Evolutionary conservation across 2,113 vertebrate species (phyloP), one percentile per base, ranked within the genome.

Genomic region (Petroica traversi): DNA sequence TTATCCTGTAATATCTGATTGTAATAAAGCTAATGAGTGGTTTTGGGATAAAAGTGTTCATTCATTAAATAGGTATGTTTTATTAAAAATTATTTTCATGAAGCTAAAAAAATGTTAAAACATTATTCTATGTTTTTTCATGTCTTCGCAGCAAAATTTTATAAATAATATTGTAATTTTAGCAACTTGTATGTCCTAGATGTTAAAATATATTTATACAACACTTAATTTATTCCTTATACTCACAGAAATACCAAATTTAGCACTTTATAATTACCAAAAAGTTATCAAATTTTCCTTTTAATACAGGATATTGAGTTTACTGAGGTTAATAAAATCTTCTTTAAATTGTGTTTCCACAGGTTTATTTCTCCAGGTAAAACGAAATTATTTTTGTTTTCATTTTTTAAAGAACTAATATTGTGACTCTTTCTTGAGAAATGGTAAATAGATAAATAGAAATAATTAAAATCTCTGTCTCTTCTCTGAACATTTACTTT

Each of bases 311-410:
- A 23, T 41, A 66, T 34, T 67, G 9, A 46, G 14, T 67, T 80
- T 51, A 63, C 16, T 38, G 9, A 69, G 34, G 13, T 34, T 54
- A 81, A 58, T 61, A 80, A 54, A 73, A 61, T 19, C 12, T 59
- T 86, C 12, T 31, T 88, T 66, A 57, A 51, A 23, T 48, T 59
- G 12, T 26, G 8, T 52, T 75, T 68, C 45, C 3, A 5, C 8
- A 34, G 33, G 4, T 36, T 74, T 81, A 22, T 92, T 83, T 75
- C 22, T 12, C 11, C 34, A 36, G 19, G 17, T 64, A 63, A 77
- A 52, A 12, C 1, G 10, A 61, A 54, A 33, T 33, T 55, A 0
- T 45, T 33, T 74, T 33, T 13, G 1, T 62, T 63, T 52, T 11
- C 6, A 45, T 45, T 66, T 81, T 49, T 59, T 46, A 49, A 76